Evolutionary conservation across 2,797 vertebrate species (phyloP), one percentile per base, ranked within the genome.

Genomic region (Acrossocheilus fasciatus): DNA sequence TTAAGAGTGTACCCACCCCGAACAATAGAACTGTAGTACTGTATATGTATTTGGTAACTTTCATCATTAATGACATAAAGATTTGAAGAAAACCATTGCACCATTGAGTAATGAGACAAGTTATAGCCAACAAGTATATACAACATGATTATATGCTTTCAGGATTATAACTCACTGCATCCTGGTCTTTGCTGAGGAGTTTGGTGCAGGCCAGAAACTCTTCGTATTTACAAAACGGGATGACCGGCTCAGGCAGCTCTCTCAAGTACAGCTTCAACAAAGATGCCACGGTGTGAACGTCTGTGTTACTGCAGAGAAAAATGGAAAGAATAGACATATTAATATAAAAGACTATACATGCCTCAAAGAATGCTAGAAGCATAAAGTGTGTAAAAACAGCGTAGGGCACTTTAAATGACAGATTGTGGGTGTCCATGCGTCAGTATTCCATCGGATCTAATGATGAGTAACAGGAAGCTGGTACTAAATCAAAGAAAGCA

Each of bases 231-330:
- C 96, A 94, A 2, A 98, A 99, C 0, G 98, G 98, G 90, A 99
- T 93, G 41, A 99, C 97, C 0, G 98, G 98, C 87, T 99, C 98
- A 0, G 98, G 98, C 50, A 99, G 96, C 73, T 99, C 98, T 89
- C 98, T 94, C 64, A 99, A 96, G 90, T 99, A 99, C 79, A 99
- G 95, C 93, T 99, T 99, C 79, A 99, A 95, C 50, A 99, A 96
- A 0, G 98, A 99, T 0, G 98, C 98, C 45, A 99, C 98, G 0
- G 98, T 99, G 86, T 99, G 98, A 57, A 99, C 98, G 10, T 99
- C 98, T 4, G 98, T 99, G 91, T 95, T 98, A 93, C 98, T 99
- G 95, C 64, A 47, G 84, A 88, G 84, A 92, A 89, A 81, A 90
- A 91, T 0, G 85, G 68, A 81, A 54, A 78, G 30, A 77, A 52